Evolutionary conservation across 2,888 invertebrate species (phyloP).

Genomic region (Endotricha flammealis): DNA sequence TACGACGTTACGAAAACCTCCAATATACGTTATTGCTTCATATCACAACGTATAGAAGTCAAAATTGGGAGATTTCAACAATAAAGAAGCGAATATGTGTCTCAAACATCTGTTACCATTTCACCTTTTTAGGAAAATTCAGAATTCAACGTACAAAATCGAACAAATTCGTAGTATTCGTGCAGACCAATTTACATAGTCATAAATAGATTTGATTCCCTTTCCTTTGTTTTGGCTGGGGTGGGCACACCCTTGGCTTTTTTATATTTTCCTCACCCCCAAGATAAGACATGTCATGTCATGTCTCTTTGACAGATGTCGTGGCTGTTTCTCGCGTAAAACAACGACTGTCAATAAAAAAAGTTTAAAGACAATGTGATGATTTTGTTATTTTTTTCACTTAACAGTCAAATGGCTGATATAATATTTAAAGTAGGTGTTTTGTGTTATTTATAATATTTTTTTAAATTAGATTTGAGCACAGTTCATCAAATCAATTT

Average conservation of each 20-base stretch:
- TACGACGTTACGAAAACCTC: no score
- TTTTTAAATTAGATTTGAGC: no score
- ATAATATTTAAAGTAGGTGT: no score
- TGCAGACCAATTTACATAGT: slow-evolving; percentile 74
- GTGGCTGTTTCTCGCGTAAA: slow-evolving; percentile 53
- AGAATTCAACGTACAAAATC: slow-evolving; percentile 38
- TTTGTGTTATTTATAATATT: no score
- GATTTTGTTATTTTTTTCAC: not conserved
- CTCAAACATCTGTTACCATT: slow-evolving; percentile 42
- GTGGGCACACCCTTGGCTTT: slow-evolving; percentile 51
- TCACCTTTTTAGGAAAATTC: slow-evolving; percentile 47
- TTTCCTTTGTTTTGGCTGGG: slow-evolving; percentile 41
- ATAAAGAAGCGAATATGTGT: slow-evolving; percentile 31
- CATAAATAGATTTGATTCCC: slow-evolving; percentile 72
- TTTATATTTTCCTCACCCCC: slow-evolving; percentile 31
- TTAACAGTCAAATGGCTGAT: not conserved
- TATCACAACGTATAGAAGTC: not conserved
- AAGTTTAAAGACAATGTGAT: no score
- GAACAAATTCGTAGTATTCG: no score
- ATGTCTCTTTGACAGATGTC: slow-evolving; percentile 72
- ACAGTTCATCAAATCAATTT: no score
- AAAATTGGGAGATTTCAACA: slow-evolving; percentile 7
- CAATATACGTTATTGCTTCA: not conserved
- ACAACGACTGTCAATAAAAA: slow-evolving; percentile 39
- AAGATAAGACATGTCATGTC: slow-evolving; percentile 72